A percentile compares a stretch with the other conserved stretches of the same genome.
Evolutionary conservation across 2,113 vertebrate species (phyloP).

Genomic region (Piprites chloris): DNA sequence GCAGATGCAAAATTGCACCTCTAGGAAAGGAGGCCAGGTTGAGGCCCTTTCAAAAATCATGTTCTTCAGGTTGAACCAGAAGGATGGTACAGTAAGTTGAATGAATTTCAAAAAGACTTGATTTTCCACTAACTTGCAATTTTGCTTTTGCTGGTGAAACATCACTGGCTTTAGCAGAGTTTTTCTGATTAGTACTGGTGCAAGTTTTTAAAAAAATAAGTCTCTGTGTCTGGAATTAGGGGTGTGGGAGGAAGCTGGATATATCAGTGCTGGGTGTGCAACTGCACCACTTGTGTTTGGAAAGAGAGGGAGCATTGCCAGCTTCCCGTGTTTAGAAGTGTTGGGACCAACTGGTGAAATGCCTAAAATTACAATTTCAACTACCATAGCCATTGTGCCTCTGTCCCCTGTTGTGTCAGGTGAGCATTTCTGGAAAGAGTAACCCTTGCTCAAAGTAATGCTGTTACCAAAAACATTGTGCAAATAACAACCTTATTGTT

Average conservation of each 20-base stretch:
- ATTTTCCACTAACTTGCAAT: conserved; percentile 32
- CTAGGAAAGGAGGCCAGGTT: conserved; percentile 40
- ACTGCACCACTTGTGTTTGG: background rate
- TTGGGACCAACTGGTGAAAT: background rate
- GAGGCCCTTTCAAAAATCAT: conserved; percentile 41
- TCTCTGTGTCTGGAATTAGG: conserved; percentile 21
- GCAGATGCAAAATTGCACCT: conserved; percentile 52
- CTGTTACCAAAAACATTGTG: conserved; percentile 56
- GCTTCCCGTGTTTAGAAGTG: conserved; percentile 7
- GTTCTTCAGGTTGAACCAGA: conserved; percentile 57
- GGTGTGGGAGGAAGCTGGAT: conserved; percentile 32
- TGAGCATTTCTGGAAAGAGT: conserved; percentile 25
- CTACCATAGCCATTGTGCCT: background rate
- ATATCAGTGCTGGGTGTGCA: background rate
- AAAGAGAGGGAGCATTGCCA: background rate
- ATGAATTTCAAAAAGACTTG: conserved; percentile 19
- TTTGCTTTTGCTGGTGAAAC: conserved; percentile 27
- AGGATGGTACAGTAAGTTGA: conserved; percentile 11
- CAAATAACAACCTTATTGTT: conserved; percentile 33
- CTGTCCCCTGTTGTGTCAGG: background rate
- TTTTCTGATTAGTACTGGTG: background rate
- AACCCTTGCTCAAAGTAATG: background rate
- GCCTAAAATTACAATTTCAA: background rate
- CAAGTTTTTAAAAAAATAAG: background rate
- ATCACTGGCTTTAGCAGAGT: background rate